These are phyloP conservation scores for Chymomyza amoena DNA, from an alignment of 2,888 invertebrate genomes.

Conservation along the genomic window DNA sequence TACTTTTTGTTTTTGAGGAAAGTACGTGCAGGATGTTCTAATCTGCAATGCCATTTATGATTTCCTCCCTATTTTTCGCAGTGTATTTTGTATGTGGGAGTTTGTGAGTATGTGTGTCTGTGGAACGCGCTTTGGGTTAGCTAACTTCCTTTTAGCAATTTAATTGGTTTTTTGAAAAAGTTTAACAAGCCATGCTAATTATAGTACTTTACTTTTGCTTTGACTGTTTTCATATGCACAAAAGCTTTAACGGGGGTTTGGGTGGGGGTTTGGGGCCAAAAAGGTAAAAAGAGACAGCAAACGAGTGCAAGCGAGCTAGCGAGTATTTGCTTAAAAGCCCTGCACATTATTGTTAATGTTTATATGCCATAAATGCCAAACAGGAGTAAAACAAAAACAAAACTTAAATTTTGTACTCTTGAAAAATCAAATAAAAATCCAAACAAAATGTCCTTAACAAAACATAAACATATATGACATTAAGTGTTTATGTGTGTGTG, in stretches of 20 bases:
- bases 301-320: not conserved
- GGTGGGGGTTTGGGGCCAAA: not conserved
- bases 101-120: conserved; percentile 6
- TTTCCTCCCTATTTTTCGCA: not conserved
- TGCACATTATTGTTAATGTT: not conserved
- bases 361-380: not conserved
- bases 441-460: conserved; percentile 8
- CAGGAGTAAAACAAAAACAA: not conserved
- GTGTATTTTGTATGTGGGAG: not conserved
- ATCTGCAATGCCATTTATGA: no score
- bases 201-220: conserved; percentile 54
- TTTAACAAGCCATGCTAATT: conserved; percentile 71
- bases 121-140: conserved; percentile 25
- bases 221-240: conserved; percentile 41
- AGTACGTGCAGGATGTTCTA: no score
- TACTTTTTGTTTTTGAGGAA: no score
- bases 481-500: conserved; percentile 4
- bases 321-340: not conserved
- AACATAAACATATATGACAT: conserved; percentile 24
- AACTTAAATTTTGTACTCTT: conserved; percentile 6
- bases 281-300: not conserved
- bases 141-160: conserved; percentile 35
- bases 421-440: conserved; percentile 15
- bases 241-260: not conserved
- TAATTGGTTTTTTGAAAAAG: conserved; percentile 73